Evolutionary conservation across 2,113 vertebrate genomes (phyloP).

Genomic region (Muntiacus muntjak): DNA sequence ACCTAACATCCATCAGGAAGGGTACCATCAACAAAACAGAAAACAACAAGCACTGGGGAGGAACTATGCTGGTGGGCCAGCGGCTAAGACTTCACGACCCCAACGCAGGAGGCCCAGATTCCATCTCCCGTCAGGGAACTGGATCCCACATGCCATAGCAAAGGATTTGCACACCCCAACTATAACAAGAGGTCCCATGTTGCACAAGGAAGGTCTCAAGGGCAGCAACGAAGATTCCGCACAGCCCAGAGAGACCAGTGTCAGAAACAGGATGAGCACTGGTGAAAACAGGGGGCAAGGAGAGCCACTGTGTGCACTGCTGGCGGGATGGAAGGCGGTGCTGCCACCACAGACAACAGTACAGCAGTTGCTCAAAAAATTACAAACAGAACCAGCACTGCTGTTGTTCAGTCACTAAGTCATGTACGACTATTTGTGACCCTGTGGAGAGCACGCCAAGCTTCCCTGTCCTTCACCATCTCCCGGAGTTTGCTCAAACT

Average conservation of each 20-base stretch:
- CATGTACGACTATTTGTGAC: background rate
- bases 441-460: background rate
- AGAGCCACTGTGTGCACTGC: fast-evolving
- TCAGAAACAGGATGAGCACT: background rate
- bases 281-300: fast-evolving
- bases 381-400: fast-evolving
- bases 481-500: background rate
- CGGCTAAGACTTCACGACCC: background rate
- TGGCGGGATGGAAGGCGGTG: fast-evolving
- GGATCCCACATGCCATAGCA: background rate
- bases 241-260: background rate
- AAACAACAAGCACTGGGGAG: background rate
- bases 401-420: background rate
- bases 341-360: fast-evolving
- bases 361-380: fast-evolving
- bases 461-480: background rate
- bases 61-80: background rate
- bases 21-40: background rate
- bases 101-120: background rate
- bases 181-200: background rate
- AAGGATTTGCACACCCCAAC: background rate
- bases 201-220: background rate
- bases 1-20: background rate
- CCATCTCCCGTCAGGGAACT: background rate
- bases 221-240: background rate